These are phyloP conservation scores for Brachyrhaphis roseni DNA, from an alignment of 2,797 vertebrate genomes.

Conservation along the genomic window DNA sequence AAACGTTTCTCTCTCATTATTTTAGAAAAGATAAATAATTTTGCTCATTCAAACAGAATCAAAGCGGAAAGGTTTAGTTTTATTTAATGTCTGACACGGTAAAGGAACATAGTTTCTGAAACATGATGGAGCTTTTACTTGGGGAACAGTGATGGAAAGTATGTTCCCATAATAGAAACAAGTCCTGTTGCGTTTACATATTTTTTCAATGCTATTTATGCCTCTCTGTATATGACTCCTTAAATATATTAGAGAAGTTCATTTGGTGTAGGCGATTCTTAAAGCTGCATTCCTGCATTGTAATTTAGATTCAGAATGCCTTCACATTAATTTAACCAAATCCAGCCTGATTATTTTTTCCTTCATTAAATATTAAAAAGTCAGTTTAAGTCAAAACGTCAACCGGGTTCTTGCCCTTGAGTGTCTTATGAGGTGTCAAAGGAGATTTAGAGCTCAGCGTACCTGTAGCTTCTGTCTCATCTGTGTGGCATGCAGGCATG, in stretches of 20 bases:
- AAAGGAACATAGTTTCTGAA: background rate
- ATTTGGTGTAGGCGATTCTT: background rate
- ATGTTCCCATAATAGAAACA: background rate
- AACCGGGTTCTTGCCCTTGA: background rate
- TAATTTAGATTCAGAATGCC: background rate
- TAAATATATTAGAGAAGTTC: background rate
- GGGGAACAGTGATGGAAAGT: background rate
- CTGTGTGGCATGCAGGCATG: conserved; percentile 84
- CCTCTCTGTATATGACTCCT: background rate
- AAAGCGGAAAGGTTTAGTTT: background rate
- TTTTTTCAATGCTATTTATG: background rate
- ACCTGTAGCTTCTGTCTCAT: conserved; percentile 86
- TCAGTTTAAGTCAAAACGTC: background rate
- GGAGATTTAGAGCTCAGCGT: background rate
- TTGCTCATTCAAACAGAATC: background rate
- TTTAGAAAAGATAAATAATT: background rate
- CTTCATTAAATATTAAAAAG: background rate
- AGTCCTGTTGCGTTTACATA: background rate
- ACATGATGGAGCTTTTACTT: background rate
- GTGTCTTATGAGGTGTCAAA: background rate
- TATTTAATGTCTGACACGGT: background rate
- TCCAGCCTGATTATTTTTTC: background rate
- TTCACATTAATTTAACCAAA: background rate
- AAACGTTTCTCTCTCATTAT: background rate
- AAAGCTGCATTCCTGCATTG: background rate